phyloP scores from a whole-genome alignment of 2,888 invertebrate genomes.

The Leptinotarsa haldemani region DNA sequence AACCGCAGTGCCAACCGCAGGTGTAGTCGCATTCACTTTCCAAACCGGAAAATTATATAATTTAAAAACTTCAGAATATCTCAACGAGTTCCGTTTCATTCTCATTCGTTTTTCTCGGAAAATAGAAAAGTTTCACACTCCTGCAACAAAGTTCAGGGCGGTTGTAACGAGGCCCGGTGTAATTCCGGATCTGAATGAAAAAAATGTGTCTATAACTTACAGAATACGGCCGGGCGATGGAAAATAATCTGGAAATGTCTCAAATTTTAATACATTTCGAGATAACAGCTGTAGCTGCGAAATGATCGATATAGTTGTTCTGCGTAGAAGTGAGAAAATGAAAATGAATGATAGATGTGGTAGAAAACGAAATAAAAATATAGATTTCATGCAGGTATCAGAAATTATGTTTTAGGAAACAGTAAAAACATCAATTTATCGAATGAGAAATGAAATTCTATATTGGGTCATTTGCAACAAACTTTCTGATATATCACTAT shows the following conservation, averaged over 20 bases:
- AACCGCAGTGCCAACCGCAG: not conserved
- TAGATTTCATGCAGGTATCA: too few relatives aligned
- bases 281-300: slow-evolving; percentile 25
- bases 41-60: slow-evolving; percentile 38
- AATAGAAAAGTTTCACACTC: slow-evolving; percentile 32
- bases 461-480: too few relatives aligned
- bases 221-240: slow-evolving; percentile 49
- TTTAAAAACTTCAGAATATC: slow-evolving; percentile 44
- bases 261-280: slow-evolving; percentile 45
- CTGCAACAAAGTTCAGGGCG: slow-evolving; percentile 32
- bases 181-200: slow-evolving; percentile 41
- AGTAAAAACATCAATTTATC: too few relatives aligned
- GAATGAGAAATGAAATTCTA: too few relatives aligned
- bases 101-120: slow-evolving; percentile 29
- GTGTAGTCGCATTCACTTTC: slow-evolving; percentile 11
- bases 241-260: slow-evolving; percentile 54
- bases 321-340: too few relatives aligned
- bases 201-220: slow-evolving; percentile 44
- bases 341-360: too few relatives aligned
- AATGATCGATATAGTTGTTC: not conserved
- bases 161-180: slow-evolving; percentile 32
- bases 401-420: too few relatives aligned
- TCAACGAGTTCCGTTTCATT: slow-evolving; percentile 40
- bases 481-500: too few relatives aligned
- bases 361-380: too few relatives aligned